These are phyloP conservation scores for Drosophila triauraria DNA, from an alignment of 1,140 invertebrate genomes.

Conservation along the genomic window DNA sequence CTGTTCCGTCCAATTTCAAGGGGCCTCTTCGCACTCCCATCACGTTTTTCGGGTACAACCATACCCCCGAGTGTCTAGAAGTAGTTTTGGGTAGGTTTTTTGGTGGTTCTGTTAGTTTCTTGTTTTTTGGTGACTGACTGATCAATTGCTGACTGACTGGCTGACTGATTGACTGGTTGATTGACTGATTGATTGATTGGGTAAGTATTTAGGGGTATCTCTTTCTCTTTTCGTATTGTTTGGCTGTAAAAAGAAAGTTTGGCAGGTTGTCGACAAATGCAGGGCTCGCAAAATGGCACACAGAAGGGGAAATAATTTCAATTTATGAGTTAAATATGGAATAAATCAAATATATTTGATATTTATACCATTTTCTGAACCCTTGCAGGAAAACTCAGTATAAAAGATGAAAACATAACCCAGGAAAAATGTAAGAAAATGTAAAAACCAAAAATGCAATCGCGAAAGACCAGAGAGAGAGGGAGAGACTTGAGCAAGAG, in stretches of 20 bases:
- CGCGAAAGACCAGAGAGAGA: conserved; percentile 25
- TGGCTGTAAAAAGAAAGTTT: conserved; percentile 59
- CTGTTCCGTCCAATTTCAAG: conserved; percentile 2
- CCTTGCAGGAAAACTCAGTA: neutral
- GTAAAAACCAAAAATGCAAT: conserved; percentile 34
- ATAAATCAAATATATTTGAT: neutral
- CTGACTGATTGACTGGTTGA: conserved; percentile 33
- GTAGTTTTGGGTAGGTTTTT: conserved; percentile 20
- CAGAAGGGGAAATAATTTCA: neutral
- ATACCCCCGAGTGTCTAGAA: conserved; percentile 10
- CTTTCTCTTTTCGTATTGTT: conserved; percentile 35
- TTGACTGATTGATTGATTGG: conserved; percentile 55
- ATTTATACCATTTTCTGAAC: neutral
- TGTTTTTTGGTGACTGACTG: conserved; percentile 63
- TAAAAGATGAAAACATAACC: conserved; percentile 20
- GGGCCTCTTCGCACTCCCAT: conserved; percentile 23
- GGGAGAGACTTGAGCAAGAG: conserved; percentile 2
- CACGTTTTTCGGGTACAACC: conserved; percentile 19
- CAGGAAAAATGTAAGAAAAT: conserved; percentile 32
- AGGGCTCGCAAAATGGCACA: conserved; percentile 11
- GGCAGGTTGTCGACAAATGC: conserved; percentile 51
- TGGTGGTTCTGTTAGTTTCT: conserved; percentile 52
- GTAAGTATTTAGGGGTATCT: conserved; percentile 29
- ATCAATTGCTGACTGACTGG: conserved; percentile 56
- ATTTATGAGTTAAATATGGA: neutral